Percentiles rank a stretch among this genome's conserved stretches.
Evolutionary conservation across 2,113 vertebrate genomes (phyloP).

Genomic region (Stercorarius parasiticus): DNA sequence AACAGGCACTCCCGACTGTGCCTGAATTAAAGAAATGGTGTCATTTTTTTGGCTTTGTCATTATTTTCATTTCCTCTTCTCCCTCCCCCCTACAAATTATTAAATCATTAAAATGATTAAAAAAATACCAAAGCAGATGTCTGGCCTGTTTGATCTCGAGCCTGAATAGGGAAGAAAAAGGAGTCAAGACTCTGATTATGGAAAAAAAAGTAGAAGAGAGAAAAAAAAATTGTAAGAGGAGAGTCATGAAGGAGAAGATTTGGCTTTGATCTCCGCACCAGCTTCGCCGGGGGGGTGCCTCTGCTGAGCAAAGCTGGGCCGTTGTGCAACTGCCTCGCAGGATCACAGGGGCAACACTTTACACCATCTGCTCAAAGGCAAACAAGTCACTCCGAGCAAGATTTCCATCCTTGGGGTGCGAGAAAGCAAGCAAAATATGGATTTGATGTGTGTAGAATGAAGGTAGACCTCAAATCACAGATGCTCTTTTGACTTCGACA

Average conservation of each 20-base stretch:
- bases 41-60: slow-evolving; percentile 46
- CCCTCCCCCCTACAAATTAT: slow-evolving; percentile 45
- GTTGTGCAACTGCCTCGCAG: neutral
- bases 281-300: slow-evolving; percentile 18
- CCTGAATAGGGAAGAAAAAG: slow-evolving; percentile 67
- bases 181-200: slow-evolving; percentile 69
- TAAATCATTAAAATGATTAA: slow-evolving; percentile 51
- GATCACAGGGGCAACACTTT: slow-evolving; percentile 16
- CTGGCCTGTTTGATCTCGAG: slow-evolving; percentile 73
- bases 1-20: neutral
- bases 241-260: slow-evolving; percentile 64
- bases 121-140: slow-evolving; percentile 71
- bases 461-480: slow-evolving; percentile 12
- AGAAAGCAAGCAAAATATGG: slow-evolving; percentile 33
- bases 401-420: slow-evolving; percentile 31
- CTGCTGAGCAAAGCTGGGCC: slow-evolving; percentile 10
- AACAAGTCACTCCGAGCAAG: slow-evolving; percentile 21
- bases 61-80: slow-evolving; percentile 61
- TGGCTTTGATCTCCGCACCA: slow-evolving; percentile 74
- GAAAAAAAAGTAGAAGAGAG: slow-evolving; percentile 21
- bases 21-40: slow-evolving; percentile 22
- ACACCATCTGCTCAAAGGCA: slow-evolving; percentile 26
- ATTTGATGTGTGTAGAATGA: slow-evolving; percentile 44
- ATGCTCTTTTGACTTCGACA: slow-evolving; percentile 26
- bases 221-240: slow-evolving; percentile 34